Base-by-base conservation (phyloP, 2,113 vertebrate genomes). In the Eubucco bourcierii region DNA sequence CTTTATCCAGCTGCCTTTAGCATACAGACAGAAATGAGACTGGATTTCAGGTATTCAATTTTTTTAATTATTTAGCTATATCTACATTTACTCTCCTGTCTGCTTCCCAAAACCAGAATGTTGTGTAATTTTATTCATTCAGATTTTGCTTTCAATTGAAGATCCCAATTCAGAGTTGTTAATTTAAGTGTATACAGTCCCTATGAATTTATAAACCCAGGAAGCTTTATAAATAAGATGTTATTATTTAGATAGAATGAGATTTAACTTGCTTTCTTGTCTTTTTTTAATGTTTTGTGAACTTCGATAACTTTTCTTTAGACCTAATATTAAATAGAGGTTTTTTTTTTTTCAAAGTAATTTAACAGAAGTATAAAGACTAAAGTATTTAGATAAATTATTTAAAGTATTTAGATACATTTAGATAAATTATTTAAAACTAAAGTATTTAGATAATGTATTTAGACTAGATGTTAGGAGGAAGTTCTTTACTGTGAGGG, bases 181-280 rank as follows among this genome's bases (percentile, higher is more conserved):
- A 50, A 85, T 95, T 95, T 88, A 95, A 88, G 88, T 80, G 13
- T 33, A 80, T 74, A 66, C 80, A 55, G 24, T 61, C 90, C 21
- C 46, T 34, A 91, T 85, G 71, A 82, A 85, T 86, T 89, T 90
- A 87, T 88, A 89, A 65, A 44, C 2, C 3, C 15, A 28, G 19
- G 15, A 65, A 83, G 4, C 0, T 44, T 66, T 82, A 77, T 50
- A 50, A 74, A 86, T 8, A 66, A 80, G 61, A 23, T 56, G 75
- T 52, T 34, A 46, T 5, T 5, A 24, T 33, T 71, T 29, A 52
- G 44, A 39, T 58, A 28, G 8, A 70, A 78, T 28, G 19, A 8
- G 7, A 25, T 71, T 88, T 75, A 33, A 29, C 52, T 80, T 88
- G 4, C 5, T 47, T 1, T 23, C 7, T 27, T 55, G 3, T 14